Percentiles rank a stretch among this genome's conserved stretches.
phyloP scores from a whole-genome alignment of 2,888 invertebrate genomes.

The Phasia obesa region DNA sequence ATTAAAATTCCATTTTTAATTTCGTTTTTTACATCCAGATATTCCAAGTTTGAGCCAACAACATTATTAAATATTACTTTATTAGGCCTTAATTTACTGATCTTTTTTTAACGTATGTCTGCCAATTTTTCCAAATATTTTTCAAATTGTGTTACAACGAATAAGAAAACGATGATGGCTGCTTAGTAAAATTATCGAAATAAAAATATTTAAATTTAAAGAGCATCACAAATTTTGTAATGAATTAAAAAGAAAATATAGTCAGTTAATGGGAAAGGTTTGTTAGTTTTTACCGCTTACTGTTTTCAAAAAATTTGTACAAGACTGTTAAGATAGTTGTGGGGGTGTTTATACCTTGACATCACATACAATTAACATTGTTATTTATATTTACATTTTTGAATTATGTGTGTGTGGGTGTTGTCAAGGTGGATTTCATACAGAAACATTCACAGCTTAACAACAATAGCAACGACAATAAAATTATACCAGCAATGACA shows the following conservation, averaged over 20 bases:
- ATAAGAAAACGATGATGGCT: too few species aligned
- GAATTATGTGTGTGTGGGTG: constrained; percentile 29
- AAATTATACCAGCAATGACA: constrained; percentile 38
- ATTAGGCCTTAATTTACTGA: constrained; percentile 19
- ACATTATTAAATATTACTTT: constrained; percentile 12
- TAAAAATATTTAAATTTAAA: too few species aligned
- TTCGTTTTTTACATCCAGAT: too few species aligned
- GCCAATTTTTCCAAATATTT: constrained; percentile 26
- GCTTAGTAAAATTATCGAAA: too few species aligned
- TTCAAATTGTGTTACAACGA: too few species aligned
- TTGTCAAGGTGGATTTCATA: constrained; percentile 47
- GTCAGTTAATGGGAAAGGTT: too few species aligned
- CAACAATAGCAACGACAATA: constrained; percentile 31
- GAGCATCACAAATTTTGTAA: too few species aligned
- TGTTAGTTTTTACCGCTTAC: neutral
- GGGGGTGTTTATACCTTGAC: too few species aligned
- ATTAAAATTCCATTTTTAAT: too few species aligned
- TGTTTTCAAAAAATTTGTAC: neutral
- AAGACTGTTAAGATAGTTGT: too few species aligned
- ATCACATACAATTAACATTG: constrained; percentile 23
- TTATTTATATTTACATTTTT: constrained; percentile 67
- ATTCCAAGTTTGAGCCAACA: neutral
- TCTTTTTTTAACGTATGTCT: neutral
- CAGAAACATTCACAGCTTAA: constrained; percentile 33
- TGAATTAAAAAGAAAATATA: too few species aligned